Conservation (phyloP, 1,140 invertebrate genomes). For the Arctopsyche grandis region DNA sequence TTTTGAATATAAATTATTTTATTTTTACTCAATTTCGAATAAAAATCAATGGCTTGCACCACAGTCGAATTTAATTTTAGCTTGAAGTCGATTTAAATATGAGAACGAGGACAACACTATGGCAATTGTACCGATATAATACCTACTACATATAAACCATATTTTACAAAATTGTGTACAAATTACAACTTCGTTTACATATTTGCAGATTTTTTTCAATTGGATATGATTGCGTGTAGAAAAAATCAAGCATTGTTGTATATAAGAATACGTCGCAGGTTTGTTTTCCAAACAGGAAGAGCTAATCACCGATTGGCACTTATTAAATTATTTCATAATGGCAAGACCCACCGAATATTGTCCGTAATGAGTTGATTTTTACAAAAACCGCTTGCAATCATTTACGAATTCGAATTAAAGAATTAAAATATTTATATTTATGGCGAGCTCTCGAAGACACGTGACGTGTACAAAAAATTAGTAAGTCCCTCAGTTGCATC, state of each 20-base stretch:
- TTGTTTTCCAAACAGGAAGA: too few species aligned
- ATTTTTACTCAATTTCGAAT: neutral
- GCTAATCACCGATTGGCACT: neutral
- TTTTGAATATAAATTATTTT: neutral
- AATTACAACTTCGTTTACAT: neutral
- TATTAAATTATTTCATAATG: neutral
- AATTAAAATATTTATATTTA: too few species aligned
- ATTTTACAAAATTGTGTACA: neutral
- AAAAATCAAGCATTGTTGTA: too few species aligned
- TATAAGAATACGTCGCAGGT: too few species aligned
- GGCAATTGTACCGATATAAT: neutral
- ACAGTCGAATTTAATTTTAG: neutral
- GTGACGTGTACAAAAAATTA: neutral
- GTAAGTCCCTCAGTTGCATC: too few species aligned
- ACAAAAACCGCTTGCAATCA: too few species aligned
- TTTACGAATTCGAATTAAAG: too few species aligned
- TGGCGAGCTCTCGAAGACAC: too few species aligned
- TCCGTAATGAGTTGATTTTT: too few species aligned
- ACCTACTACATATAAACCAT: too few species aligned
- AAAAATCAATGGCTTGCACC: neutral
- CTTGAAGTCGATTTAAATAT: neutral
- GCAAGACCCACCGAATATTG: neutral
- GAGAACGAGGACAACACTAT: neutral
- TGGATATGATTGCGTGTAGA: too few species aligned
- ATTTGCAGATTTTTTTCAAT: too few species aligned